Evolutionary conservation across 2,888 invertebrate species (phyloP).

Genomic region (Drosophila borborema): DNA sequence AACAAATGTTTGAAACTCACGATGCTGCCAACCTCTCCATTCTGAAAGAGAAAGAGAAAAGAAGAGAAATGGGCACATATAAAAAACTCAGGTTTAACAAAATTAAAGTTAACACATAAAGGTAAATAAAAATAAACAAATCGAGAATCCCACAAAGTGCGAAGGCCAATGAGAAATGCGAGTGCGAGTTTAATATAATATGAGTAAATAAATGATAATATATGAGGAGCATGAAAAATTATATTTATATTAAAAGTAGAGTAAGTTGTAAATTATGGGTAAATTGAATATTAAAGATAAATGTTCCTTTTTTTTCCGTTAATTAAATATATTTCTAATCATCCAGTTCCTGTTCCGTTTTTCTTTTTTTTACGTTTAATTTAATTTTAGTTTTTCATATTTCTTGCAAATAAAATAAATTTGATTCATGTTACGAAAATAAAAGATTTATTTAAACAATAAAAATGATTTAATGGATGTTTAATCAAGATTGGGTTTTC

Average conservation of each 20-base stretch:
- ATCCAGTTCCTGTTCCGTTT: too few species aligned
- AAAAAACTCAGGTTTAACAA: slow-evolving; percentile 64
- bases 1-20: slow-evolving; percentile 80
- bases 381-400: background rate
- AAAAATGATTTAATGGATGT: background rate
- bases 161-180: slow-evolving; percentile 13
- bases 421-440: background rate
- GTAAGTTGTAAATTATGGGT: background rate
- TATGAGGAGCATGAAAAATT: slow-evolving; percentile 11
- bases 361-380: too few species aligned
- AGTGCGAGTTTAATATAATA: slow-evolving; percentile 6
- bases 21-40: slow-evolving; percentile 85
- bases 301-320: background rate
- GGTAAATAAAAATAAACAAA: slow-evolving; percentile 15
- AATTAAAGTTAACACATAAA: slow-evolving; percentile 34
- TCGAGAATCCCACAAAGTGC: slow-evolving; percentile 29
- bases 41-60: slow-evolving; percentile 83
- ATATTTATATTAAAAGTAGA: background rate
- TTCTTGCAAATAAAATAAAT: background rate
- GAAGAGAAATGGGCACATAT: slow-evolving; percentile 72
- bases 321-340: too few species aligned
- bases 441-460: background rate
- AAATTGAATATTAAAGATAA: background rate
- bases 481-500: slow-evolving; percentile 8
- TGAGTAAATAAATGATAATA: background rate